phyloP scores from a whole-genome alignment of 1,140 invertebrate genomes.

The Drosophila punjabiensis region DNA sequence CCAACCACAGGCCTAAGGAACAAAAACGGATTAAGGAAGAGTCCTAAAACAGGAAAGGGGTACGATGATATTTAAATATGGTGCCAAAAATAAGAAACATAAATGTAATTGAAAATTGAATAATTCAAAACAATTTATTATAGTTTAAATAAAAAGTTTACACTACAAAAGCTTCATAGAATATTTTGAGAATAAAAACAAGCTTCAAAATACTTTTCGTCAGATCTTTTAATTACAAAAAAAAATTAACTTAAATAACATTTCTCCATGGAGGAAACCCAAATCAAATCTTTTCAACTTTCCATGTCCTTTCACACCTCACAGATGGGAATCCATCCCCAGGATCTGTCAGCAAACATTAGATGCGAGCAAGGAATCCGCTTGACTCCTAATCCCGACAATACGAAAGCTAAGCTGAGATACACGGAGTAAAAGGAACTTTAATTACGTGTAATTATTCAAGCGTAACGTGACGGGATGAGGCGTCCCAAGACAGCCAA shows the following conservation, averaged over 20 bases:
- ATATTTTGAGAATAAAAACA: too few species aligned
- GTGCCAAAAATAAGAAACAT: not conserved
- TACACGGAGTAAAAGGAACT: conserved; percentile 54
- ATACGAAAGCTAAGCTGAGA: conserved; percentile 67
- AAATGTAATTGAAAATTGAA: not conserved
- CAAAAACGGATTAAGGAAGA: not conserved
- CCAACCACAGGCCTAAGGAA: conserved; percentile 16
- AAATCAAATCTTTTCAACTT: conserved; percentile 3
- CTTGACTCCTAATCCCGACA: conserved; percentile 64
- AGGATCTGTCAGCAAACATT: conserved; percentile 55
- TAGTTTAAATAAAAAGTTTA: too few species aligned
- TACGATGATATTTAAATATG: too few species aligned
- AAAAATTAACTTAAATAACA: not conserved
- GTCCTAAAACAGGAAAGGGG: not conserved
- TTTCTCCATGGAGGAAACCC: not conserved
- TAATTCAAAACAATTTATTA: not conserved
- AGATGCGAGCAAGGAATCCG: conserved; percentile 44
- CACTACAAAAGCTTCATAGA: too few species aligned
- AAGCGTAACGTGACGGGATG: conserved; percentile 68
- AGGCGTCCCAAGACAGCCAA: conserved; percentile 37
- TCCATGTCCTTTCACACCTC: conserved; percentile 14
- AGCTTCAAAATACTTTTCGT: not conserved
- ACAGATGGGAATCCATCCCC: conserved; percentile 19
- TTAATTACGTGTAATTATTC: conserved; percentile 82
- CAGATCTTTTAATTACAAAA: not conserved